Base-by-base conservation (phyloP, 2,113 vertebrate species). In the Morone saxatilis region DNA sequence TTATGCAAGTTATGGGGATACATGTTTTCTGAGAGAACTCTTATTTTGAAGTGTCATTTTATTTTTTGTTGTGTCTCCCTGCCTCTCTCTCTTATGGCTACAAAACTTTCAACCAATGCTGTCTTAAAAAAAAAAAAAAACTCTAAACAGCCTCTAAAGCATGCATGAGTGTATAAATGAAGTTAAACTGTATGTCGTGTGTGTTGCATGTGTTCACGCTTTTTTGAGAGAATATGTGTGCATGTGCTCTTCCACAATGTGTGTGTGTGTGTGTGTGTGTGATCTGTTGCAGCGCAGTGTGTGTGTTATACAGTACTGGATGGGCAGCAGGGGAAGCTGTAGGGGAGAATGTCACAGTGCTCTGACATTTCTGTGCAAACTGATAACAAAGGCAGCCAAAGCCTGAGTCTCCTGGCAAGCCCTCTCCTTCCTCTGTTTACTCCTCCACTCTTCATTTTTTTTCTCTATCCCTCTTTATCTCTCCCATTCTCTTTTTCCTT, bases 311-410 rank as follows among this genome's bases (percentile, higher is more conserved):
- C 51, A 66, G 82, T 76, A 25, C 77, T 47, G 77, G 71, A 59
- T 77, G 85, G 86, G 81, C 85, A 93, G 83, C 83, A 89, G 91
- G 80, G 76, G 72, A 86, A 77, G 91, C 87, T 93, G 82, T 75
- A 76, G 92, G 92, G 86, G 71, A 88, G 87, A 89, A 89, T 87
- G 88, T 90, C 88, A 91, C 85, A 84, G 84, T 68, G 75, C 83
- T 84, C 85, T 95, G 93, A 91, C 91, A 93, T 95, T 94, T 93
- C 93, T 93, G 91, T 88, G 84, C 81, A 87, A 78, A 90, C 89
- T 83, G 93, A 94, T 94, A 94, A 94, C 87, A 91, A 89, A 87
- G 59, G 62, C 78, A 84, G 88, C 88, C 78, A 78, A 83, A 89
- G 84, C 84, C 53, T 9, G 25, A 69, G 70, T 89, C 86, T 90